phyloP scores from a whole-genome alignment of 2,113 vertebrate genomes.

The Channa argus region DNA sequence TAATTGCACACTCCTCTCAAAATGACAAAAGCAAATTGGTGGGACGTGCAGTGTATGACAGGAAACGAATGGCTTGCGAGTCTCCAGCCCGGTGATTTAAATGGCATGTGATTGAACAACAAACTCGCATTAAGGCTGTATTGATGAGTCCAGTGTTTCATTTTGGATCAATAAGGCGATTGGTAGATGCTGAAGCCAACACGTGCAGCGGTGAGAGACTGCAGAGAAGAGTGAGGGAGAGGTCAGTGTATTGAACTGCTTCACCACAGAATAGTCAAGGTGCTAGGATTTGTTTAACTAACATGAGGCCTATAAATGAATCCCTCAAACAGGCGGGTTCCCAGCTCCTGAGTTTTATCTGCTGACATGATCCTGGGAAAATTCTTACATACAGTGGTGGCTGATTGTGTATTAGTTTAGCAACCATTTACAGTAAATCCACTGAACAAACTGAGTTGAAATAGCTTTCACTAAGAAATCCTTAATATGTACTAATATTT shows the following conservation, averaged over 20 bases:
- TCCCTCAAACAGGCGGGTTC: neutral
- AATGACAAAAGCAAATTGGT: conserved; percentile 76
- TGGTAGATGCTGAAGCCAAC: conserved; percentile 77
- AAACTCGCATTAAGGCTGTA: conserved; percentile 84
- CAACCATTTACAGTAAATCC: neutral
- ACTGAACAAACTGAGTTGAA: too few relatives aligned
- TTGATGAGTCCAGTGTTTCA: conserved; percentile 84
- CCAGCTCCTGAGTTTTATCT: conserved; percentile 14
- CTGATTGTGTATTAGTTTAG: neutral
- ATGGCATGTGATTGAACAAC: conserved; percentile 84
- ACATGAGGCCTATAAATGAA: conserved; percentile 20
- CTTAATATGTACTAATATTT: too few relatives aligned
- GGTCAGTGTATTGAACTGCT: conserved; percentile 60
- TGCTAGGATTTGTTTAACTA: conserved; percentile 48
- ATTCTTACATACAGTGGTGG: neutral
- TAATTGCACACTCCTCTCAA: conserved; percentile 67
- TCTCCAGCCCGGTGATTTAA: conserved; percentile 80
- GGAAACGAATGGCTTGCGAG: conserved; percentile 74
- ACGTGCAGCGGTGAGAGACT: conserved; percentile 59
- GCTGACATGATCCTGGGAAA: neutral
- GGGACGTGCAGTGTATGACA: conserved; percentile 71
- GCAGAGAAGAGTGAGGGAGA: conserved; percentile 44
- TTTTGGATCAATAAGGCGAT: conserved; percentile 83
- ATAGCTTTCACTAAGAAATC: too few relatives aligned
- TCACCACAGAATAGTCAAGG: conserved; percentile 38